Evolutionary conservation across 2,888 invertebrate species (phyloP), one percentile per base, ranked within the genome.

Genomic region (Ophion ventricosus): DNA sequence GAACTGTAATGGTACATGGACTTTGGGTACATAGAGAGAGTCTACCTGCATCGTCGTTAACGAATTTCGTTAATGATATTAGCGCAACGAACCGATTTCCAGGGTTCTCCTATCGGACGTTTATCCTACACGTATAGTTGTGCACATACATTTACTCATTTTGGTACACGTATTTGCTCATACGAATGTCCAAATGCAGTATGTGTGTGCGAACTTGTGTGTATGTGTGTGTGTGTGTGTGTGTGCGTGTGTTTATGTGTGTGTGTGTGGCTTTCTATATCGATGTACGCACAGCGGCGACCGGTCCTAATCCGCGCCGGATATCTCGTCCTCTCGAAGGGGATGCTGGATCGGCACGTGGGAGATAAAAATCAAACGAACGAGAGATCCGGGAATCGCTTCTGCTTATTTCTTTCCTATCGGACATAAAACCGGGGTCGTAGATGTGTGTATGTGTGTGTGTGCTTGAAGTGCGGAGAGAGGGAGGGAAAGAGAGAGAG

Each of bases 21-120:
- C 57, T 67, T 54, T 49, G 2, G 29, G n/a, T 56, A 57, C 67
- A 66, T 76, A 67, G 40, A 67, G 64, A 76, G 40, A 76, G 72
- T 63, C 20, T 54, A 73, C 69, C 56, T 63, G 69, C 73, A 69
- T 80, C 67, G 87, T 87, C 89, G 88, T 89, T 89, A 89, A 89
- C 89, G 89, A 90, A 89, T 81, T 88, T 89, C 88, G 88, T 88
- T 88, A 89, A 90, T 88, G 88, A 90, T 89, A 87, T 87, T 89
- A 87, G 87, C 85, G 86, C 87, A 85, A 82, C 83, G 80, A 80
- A 82, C 85, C 82, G 80, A 76, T 83, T 70, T 76, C 67, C 77
- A 73, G 74, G 63, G 59, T 80, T 78, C 75, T 77, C 66, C 43
- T 67, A 77, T 67, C 23, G 25, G 20, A 40, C 26, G 57, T 73